Conservation (phyloP, 2,797 vertebrate species). For the Pangasius mekongensis region DNA sequence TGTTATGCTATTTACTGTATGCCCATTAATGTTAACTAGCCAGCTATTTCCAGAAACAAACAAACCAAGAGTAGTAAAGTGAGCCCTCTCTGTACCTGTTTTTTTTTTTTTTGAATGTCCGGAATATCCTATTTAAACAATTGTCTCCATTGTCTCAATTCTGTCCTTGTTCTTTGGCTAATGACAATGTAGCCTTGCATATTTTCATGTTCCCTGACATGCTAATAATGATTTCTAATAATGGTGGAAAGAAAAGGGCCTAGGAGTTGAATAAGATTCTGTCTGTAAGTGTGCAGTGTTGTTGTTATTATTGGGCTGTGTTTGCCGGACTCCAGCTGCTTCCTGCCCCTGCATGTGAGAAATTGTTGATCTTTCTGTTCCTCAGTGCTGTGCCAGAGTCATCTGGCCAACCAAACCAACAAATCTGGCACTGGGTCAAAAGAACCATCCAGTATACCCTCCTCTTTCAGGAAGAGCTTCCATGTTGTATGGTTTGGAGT, state of each 20-base stretch:
- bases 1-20: neutral
- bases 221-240: neutral
- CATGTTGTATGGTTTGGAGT: neutral
- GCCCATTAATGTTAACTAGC: neutral
- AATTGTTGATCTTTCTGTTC: conserved; percentile 77
- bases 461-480: conserved; percentile 15
- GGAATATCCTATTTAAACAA: neutral
- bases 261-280: neutral
- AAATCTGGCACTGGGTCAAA: conserved; percentile 38
- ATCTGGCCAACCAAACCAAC: conserved; percentile 49
- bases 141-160: neutral
- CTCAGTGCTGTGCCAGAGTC: conserved; percentile 47
- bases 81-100: neutral
- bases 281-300: conserved; percentile 62
- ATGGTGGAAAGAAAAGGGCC: conserved; percentile 25
- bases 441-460: conserved; percentile 32
- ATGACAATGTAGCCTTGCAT: neutral
- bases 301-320: conserved; percentile 71
- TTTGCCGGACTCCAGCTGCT: conserved; percentile 68
- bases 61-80: neutral
- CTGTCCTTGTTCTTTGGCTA: neutral
- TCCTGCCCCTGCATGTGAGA: conserved; percentile 72
- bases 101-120: neutral
- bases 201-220: neutral
- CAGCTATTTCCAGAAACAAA: neutral